Percentiles rank a stretch among this genome's conserved stretches.
Evolutionary conservation across 2,797 vertebrate species (phyloP).

Genomic region (Tapera naevia): DNA sequence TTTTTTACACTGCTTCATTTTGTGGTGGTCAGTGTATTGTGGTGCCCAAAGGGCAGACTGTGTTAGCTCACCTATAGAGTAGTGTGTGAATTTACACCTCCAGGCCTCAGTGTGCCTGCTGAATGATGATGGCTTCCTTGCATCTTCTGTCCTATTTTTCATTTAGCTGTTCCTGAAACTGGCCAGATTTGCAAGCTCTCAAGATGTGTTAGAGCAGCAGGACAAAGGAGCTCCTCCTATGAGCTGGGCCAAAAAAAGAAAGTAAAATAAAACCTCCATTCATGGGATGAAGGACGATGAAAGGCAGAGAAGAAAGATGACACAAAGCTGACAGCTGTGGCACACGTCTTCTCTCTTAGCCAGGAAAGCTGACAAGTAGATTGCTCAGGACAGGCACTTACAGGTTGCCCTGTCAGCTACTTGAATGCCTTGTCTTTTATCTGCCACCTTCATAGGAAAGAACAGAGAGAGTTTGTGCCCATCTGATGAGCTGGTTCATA

Average conservation of each 20-base stretch:
- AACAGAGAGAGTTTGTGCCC: conserved; percentile 67
- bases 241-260: conserved; percentile 61
- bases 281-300: conserved; percentile 72
- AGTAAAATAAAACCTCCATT: conserved; percentile 74
- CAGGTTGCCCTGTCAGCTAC: conserved; percentile 73
- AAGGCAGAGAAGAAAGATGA: conserved; percentile 73
- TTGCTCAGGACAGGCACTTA: conserved; percentile 75
- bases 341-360: conserved; percentile 70
- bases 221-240: conserved; percentile 40
- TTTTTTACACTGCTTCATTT: not conserved
- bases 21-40: not conserved
- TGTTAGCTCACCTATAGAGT: not conserved
- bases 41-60: not conserved
- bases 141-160: not conserved
- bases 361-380: conserved; percentile 75
- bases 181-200: not conserved
- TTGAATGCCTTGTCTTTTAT: conserved; percentile 78
- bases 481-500: conserved; percentile 64
- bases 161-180: not conserved
- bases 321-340: conserved; percentile 72
- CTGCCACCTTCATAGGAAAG: conserved; percentile 72
- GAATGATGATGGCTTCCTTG: not conserved
- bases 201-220: not conserved
- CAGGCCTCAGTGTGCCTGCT: not conserved
- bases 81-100: not conserved